Conservation (phyloP, 2,797 vertebrate genomes). For the Poecilia velifera region DNA sequence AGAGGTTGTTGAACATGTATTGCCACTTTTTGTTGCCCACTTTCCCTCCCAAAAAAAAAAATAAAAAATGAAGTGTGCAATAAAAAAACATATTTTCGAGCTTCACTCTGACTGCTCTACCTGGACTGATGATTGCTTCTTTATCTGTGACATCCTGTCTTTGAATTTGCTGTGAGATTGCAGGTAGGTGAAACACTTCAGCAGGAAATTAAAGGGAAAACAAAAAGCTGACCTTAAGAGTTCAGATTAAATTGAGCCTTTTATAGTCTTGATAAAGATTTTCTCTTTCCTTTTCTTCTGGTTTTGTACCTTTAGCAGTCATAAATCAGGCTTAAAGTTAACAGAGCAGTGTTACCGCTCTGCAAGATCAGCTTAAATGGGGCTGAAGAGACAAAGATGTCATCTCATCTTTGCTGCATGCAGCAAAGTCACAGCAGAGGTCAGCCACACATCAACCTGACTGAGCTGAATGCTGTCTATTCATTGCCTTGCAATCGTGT, state of each 20-base stretch:
- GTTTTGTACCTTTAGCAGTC: background rate
- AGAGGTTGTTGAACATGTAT: slow-evolving; percentile 73
- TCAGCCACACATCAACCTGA: slow-evolving; percentile 9
- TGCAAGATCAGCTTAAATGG: slow-evolving; percentile 1
- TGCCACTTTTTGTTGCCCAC: slow-evolving; percentile 77
- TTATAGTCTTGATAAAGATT: slow-evolving; percentile 10
- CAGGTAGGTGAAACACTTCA: slow-evolving; percentile 63
- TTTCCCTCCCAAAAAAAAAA: slow-evolving; percentile 66
- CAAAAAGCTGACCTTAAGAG: slow-evolving; percentile 31
- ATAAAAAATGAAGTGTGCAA: slow-evolving; percentile 78
- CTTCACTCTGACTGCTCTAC: slow-evolving; percentile 69
- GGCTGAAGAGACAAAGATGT: slow-evolving; percentile 16
- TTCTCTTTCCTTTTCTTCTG: background rate
- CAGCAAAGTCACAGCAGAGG: slow-evolving; percentile 33
- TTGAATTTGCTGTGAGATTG: slow-evolving; percentile 39
- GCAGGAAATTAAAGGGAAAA: slow-evolving; percentile 19
- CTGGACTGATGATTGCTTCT: slow-evolving; percentile 66
- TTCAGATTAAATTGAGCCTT: background rate
- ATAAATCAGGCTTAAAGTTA: slow-evolving; percentile 12
- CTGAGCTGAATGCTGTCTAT: slow-evolving; percentile 2
- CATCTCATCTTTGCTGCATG: slow-evolving; percentile 1
- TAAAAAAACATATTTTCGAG: slow-evolving; percentile 82
- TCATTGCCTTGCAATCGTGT: background rate
- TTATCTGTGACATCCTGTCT: slow-evolving; percentile 43
- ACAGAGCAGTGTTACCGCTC: background rate